phyloP scores from a whole-genome alignment of 2,888 invertebrate genomes.

The Ethmia dodecea region DNA sequence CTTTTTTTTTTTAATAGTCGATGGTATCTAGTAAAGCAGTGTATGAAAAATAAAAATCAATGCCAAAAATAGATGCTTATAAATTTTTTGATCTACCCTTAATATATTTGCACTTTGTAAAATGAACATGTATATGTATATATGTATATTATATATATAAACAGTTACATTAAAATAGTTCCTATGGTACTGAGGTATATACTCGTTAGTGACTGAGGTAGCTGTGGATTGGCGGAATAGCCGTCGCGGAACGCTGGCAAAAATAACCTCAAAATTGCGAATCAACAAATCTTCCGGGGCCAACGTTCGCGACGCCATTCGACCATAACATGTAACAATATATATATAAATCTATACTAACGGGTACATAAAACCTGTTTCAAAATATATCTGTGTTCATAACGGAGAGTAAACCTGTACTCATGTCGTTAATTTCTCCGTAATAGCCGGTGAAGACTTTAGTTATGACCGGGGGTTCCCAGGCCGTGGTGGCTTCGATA shows the following conservation, averaged over 20 bases:
- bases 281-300: slow-evolving; percentile 5
- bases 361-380: slow-evolving; percentile 11
- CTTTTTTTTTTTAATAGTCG: too few species aligned
- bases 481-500: slow-evolving; percentile 14
- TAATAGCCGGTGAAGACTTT: slow-evolving; percentile 33
- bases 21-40: too few species aligned
- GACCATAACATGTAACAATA: slow-evolving; percentile 29
- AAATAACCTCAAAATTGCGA: neutral
- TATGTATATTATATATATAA: slow-evolving; percentile 35
- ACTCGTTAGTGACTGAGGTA: slow-evolving; percentile 62
- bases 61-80: too few species aligned
- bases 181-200: slow-evolving; percentile 72
- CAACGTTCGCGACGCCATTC: slow-evolving; percentile 15
- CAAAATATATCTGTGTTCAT: slow-evolving; percentile 50
- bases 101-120: too few species aligned
- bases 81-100: too few species aligned
- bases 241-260: slow-evolving; percentile 7
- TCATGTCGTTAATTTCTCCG: slow-evolving; percentile 30
- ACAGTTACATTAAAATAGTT: slow-evolving; percentile 56
- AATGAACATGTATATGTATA: slow-evolving; percentile 15
- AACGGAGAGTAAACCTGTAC: slow-evolving; percentile 31
- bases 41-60: too few species aligned
- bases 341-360: slow-evolving; percentile 20
- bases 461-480: slow-evolving; percentile 44
- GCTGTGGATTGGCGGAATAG: slow-evolving; percentile 29